Evolutionary conservation across 2,797 vertebrate species (phyloP).

Genomic region (Pempheris klunzingeri): DNA sequence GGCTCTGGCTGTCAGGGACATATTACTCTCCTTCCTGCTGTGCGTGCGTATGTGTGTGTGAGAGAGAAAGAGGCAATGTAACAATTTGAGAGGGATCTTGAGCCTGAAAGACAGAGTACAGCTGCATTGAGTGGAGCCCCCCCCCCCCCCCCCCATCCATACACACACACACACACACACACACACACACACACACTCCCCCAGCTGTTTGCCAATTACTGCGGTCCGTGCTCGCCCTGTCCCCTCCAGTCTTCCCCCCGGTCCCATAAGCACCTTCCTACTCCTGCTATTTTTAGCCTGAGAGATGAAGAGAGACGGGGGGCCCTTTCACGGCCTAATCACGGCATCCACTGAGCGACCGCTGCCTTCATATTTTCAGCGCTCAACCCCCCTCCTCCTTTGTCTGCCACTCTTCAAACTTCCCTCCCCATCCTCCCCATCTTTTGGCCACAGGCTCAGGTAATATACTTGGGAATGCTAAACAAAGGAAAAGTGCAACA

Average conservation of each 20-base stretch:
- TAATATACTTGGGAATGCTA: conserved; percentile 81
- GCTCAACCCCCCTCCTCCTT: conserved; percentile 41
- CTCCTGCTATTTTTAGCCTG: conserved; percentile 77
- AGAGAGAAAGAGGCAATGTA: conserved; percentile 58
- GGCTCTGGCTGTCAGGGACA: conserved; percentile 77
- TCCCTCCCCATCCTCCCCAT: conserved; percentile 46
- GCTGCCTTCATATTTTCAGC: conserved; percentile 58
- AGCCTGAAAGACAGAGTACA: conserved; percentile 80
- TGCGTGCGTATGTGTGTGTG: conserved; percentile 51
- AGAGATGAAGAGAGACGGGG: conserved; percentile 50
- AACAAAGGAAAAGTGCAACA: conserved; percentile 80
- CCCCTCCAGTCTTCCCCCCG: conserved; percentile 38
- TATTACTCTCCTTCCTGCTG: conserved; percentile 77
- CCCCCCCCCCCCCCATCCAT: conserved; percentile 20
- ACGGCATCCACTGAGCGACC: conserved; percentile 60
- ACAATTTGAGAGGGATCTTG: conserved; percentile 66
- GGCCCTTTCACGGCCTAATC: conserved; percentile 68
- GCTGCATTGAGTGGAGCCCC: conserved; percentile 66
- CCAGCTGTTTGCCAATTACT: conserved; percentile 81
- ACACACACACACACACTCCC: conserved; percentile 52
- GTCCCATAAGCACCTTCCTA: conserved; percentile 77
- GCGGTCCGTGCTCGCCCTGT: conserved; percentile 51
- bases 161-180: conserved; percentile 39
- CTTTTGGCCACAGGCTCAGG: conserved; percentile 70
- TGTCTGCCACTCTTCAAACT: conserved; percentile 55